These are phyloP conservation scores for Gymnorhina tibicen DNA, from an alignment of 2,113 vertebrate genomes.

Conservation along the genomic window DNA sequence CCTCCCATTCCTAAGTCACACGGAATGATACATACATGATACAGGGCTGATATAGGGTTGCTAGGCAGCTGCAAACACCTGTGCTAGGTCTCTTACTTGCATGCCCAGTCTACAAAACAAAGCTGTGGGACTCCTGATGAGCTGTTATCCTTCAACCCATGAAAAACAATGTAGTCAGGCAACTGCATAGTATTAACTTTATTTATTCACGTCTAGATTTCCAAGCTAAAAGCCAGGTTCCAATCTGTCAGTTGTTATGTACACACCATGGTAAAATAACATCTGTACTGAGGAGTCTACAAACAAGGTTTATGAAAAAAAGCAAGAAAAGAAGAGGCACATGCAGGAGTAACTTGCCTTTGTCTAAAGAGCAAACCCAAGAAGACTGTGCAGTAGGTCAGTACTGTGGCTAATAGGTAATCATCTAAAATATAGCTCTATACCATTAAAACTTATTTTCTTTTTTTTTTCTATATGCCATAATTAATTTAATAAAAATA, in stretches of 20 bases:
- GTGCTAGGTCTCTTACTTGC: not conserved
- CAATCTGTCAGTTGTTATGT: not conserved
- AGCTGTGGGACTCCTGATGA: not conserved
- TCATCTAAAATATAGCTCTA: not conserved
- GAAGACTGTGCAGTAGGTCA: not conserved
- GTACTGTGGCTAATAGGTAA: not conserved
- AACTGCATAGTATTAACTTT: not conserved
- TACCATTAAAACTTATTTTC: not conserved
- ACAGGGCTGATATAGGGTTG: accelerated
- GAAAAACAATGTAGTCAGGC: not conserved
- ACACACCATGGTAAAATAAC: not conserved
- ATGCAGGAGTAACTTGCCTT: not conserved
- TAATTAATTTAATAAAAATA: not conserved
- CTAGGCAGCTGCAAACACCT: not conserved
- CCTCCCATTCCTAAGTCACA: not conserved
- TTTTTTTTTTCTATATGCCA: not conserved
- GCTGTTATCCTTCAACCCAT: not conserved
- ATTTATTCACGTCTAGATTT: not conserved
- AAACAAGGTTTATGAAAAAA: not conserved
- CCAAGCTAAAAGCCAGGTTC: not conserved
- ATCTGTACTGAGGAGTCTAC: not conserved
- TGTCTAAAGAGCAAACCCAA: not conserved
- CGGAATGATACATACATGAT: not conserved
- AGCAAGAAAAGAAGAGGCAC: not conserved
- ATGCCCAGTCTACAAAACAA: not conserved